Conservation (phyloP, 2,113 vertebrate species). For the Glareola pratincola region DNA sequence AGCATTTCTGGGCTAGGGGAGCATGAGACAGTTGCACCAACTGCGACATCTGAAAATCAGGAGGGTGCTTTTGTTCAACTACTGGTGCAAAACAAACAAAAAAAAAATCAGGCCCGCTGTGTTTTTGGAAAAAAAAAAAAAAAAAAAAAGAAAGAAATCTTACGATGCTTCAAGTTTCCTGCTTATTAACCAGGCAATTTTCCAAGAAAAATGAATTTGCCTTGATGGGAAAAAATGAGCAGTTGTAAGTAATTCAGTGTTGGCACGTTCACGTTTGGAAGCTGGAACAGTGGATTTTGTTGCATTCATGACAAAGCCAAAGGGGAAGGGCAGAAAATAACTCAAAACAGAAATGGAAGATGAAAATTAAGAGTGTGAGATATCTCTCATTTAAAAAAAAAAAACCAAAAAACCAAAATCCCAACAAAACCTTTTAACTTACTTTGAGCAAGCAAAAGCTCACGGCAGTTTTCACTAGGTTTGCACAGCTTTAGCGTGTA, state of each 20-base stretch:
- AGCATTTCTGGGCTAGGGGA: not conserved
- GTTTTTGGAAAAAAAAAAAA: not conserved
- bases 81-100: not conserved
- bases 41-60: not conserved
- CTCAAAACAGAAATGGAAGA: not conserved
- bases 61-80: not conserved
- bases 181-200: not conserved
- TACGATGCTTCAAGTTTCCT: not conserved
- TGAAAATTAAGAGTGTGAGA: not conserved
- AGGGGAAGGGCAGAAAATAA: not conserved
- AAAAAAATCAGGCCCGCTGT: not conserved
- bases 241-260: not conserved
- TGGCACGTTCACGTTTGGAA: not conserved
- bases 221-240: not conserved
- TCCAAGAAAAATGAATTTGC: slow-evolving; percentile 23
- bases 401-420: not conserved
- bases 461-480: accelerated
- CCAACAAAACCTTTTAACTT: not conserved
- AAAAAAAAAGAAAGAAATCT: not conserved
- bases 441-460: not conserved
- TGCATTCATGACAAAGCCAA: not conserved
- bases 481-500: not conserved
- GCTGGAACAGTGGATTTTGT: not conserved
- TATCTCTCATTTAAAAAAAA: not conserved
- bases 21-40: not conserved